A percentile compares a stretch with the other conserved stretches of the same genome.
phyloP scores from a whole-genome alignment of 2,888 invertebrate genomes.

The Clostera curtula region DNA sequence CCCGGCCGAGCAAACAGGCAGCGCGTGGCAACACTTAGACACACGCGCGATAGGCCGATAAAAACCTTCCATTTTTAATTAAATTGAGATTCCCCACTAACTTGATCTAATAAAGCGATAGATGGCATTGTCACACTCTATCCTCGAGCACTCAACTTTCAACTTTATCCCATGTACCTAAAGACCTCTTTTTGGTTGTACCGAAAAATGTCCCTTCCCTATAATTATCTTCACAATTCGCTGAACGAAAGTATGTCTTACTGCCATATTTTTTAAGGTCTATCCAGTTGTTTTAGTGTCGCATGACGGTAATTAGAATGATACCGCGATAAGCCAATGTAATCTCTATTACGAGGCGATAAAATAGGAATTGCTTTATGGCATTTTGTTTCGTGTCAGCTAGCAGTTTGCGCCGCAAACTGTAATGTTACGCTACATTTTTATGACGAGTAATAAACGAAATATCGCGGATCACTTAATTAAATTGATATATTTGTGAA shows the following conservation, averaged over 20 bases:
- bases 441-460: constrained; percentile 65
- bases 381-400: constrained; percentile 45
- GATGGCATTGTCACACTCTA: constrained; percentile 11
- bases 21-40: constrained; percentile 57
- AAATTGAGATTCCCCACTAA: constrained; percentile 62
- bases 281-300: constrained; percentile 34
- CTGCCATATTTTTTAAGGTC: constrained; percentile 23
- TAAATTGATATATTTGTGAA: constrained; percentile 57
- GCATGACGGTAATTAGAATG: constrained; percentile 55
- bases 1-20: constrained; percentile 34
- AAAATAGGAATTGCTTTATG: constrained; percentile 66
- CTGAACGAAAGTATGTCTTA: constrained; percentile 28
- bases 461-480: constrained; percentile 69
- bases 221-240: no score
- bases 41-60: constrained; percentile 56
- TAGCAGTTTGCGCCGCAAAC: constrained; percentile 51
- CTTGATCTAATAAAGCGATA: constrained; percentile 32
- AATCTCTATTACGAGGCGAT: constrained; percentile 62
- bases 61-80: constrained; percentile 63
- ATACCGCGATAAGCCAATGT: constrained; percentile 57
- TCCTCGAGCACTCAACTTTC: constrained; percentile 2
- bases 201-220: constrained; percentile 5
- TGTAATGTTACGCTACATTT: constrained; percentile 58
- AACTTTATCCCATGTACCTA: background rate
- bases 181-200: constrained; percentile 11